Conservation (phyloP, 2,797 vertebrate species). For the Epinephelus awoara region DNA sequence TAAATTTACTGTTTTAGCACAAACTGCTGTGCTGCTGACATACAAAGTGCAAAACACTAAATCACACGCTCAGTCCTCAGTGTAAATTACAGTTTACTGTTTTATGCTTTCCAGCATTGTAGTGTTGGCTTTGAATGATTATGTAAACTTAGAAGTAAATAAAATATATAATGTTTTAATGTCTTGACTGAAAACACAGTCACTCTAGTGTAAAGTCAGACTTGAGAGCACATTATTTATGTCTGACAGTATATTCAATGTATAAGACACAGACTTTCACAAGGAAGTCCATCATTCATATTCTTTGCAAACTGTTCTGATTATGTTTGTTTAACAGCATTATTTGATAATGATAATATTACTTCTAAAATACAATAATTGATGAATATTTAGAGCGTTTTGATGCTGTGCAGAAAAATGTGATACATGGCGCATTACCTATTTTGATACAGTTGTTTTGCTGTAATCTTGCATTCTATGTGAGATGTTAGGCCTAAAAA, state of each 20-base stretch:
- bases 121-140: background rate
- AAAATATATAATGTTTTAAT: background rate
- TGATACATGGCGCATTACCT: background rate
- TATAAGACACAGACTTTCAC: background rate
- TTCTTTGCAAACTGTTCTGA: too few species aligned
- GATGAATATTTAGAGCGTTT: background rate
- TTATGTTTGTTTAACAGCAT: too few species aligned
- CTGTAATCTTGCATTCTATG: background rate
- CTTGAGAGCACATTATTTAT: background rate
- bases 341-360: too few species aligned
- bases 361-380: background rate
- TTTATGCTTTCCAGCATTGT: background rate
- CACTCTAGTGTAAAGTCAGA: background rate
- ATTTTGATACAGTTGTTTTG: background rate
- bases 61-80: background rate
- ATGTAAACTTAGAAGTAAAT: background rate
- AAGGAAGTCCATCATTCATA: too few species aligned
- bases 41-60: background rate
- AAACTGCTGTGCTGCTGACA: background rate
- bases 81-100: background rate
- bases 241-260: background rate
- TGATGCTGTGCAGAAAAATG: too few species aligned
- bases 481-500: too few species aligned
- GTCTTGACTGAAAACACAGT: background rate
- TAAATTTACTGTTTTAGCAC: background rate